Percentiles rank a stretch among this genome's conserved stretches.
Conservation (phyloP, 2,888 invertebrate genomes). For the Chouioia cunea region DNA sequence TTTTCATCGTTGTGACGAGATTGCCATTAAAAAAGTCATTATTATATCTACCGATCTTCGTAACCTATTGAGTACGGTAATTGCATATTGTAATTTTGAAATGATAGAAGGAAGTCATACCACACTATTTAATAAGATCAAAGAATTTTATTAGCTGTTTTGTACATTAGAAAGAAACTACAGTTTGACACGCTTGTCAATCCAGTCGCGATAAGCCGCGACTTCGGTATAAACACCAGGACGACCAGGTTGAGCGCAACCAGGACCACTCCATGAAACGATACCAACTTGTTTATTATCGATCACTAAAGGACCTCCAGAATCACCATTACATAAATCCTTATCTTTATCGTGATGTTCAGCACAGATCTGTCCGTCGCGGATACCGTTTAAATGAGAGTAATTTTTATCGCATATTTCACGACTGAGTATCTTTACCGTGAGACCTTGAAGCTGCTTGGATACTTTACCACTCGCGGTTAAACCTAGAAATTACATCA, state of each 20-base stretch:
- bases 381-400: conserved; percentile 67
- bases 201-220: conserved; percentile 69
- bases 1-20: not conserved
- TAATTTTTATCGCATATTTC: conserved; percentile 69
- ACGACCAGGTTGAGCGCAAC: conserved; percentile 69
- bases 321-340: conserved; percentile 59
- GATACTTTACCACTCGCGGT: conserved; percentile 6
- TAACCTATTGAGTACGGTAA: no score
- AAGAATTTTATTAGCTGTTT: no score
- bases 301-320: conserved; percentile 58
- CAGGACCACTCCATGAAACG: conserved; percentile 69
- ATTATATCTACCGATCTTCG: no score
- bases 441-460: conserved; percentile 70
- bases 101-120: no score
- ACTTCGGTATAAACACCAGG: conserved; percentile 70
- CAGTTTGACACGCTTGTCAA: conserved; percentile 39
- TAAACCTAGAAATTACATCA: not conserved
- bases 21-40: no score
- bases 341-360: conserved; percentile 72
- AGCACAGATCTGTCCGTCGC: conserved; percentile 75
- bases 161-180: no score
- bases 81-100: no score
- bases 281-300: conserved; percentile 54
- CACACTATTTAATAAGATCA: no score
- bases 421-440: conserved; percentile 72